Evolutionary conservation across 2,113 vertebrate species (phyloP).

Genomic region (Empidonax alnorum): DNA sequence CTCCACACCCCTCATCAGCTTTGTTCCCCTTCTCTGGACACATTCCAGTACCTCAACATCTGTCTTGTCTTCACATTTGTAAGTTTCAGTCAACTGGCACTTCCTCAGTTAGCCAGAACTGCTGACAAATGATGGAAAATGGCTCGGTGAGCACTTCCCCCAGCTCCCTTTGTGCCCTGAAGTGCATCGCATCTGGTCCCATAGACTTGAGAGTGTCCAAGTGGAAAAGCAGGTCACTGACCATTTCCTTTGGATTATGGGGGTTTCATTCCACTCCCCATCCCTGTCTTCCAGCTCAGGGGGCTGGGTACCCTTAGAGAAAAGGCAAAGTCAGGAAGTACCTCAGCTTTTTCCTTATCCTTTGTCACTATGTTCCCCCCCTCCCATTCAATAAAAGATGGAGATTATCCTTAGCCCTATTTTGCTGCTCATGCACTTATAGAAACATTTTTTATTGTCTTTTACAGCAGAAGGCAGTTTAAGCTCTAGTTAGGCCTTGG

Average conservation of each 20-base stretch:
- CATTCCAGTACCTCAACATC: not conserved
- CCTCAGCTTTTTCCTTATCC: not conserved
- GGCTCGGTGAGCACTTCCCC: not conserved
- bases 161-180: not conserved
- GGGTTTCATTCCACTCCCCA: not conserved
- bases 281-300: not conserved
- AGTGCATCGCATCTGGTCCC: no score
- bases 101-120: not conserved
- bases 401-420: not conserved
- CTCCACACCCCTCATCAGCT: not conserved
- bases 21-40: not conserved
- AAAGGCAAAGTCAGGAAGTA: not conserved
- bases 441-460: not conserved
- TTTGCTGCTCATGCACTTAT: not conserved
- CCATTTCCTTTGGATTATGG: not conserved
- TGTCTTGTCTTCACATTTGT: not conserved
- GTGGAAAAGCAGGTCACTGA: not conserved
- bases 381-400: not conserved
- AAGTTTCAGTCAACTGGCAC: not conserved
- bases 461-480: not conserved
- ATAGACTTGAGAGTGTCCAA: not conserved
- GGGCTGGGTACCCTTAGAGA: not conserved
- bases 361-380: not conserved
- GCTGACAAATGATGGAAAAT: no score
- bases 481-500: not conserved